Conservation (phyloP, 2,888 invertebrate species). For the Callyntrura sp. region DNA sequence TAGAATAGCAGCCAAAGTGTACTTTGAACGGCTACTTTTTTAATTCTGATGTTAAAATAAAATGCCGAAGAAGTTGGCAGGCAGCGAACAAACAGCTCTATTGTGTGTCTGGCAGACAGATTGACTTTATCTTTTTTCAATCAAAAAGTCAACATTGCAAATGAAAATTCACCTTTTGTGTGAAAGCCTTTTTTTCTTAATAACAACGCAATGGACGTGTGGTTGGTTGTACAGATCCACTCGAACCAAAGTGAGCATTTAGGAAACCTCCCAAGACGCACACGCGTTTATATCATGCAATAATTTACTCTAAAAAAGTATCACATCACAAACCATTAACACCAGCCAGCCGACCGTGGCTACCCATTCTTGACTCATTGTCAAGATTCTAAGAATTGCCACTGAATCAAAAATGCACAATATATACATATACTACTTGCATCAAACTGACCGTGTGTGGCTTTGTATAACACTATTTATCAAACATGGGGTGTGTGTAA, state of each 20-base stretch:
- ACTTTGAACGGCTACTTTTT: not conserved
- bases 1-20: not conserved
- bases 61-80: slow-evolving; percentile 59
- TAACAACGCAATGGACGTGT: slow-evolving; percentile 7
- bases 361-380: not conserved
- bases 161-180: slow-evolving; percentile 72
- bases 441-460: not conserved
- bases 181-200: slow-evolving; percentile 37
- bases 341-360: not conserved
- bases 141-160: slow-evolving; percentile 71
- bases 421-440: not conserved
- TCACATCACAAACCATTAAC: slow-evolving; percentile 69
- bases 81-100: slow-evolving; percentile 63
- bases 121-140: slow-evolving; percentile 74
- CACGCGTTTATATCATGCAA: slow-evolving; percentile 43
- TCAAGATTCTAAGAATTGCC: slow-evolving; percentile 40
- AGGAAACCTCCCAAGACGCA: slow-evolving; percentile 73
- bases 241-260: not conserved
- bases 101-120: slow-evolving; percentile 71
- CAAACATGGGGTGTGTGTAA: slow-evolving; percentile 53
- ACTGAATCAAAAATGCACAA: slow-evolving; percentile 43
- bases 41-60: slow-evolving; percentile 21
- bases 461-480: slow-evolving; percentile 18
- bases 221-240: not conserved
- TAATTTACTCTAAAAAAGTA: slow-evolving; percentile 29